phyloP scores from a whole-genome alignment of 2,797 vertebrate genomes.

The Pangasius sanitwongsei region DNA sequence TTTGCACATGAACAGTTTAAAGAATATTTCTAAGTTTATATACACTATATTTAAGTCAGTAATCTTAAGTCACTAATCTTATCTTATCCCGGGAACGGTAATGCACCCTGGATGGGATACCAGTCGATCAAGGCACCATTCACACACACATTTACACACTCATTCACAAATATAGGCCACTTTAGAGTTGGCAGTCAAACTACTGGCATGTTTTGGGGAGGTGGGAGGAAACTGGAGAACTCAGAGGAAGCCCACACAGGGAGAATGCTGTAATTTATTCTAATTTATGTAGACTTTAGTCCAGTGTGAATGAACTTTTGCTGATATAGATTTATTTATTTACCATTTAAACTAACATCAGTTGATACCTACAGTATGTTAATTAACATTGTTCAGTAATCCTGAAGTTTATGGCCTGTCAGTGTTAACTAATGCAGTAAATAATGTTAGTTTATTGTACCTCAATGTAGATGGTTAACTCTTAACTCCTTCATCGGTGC shows the following conservation, averaged over 20 bases:
- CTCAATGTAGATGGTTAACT: neutral
- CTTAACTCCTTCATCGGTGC: neutral
- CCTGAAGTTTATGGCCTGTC: neutral
- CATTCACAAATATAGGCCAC: neutral
- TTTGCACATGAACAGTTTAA: too few relatives aligned
- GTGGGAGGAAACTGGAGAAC: neutral
- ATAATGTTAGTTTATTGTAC: neutral
- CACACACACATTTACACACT: neutral
- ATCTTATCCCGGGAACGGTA: neutral
- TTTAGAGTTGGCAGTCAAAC: too few relatives aligned
- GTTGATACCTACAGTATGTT: neutral
- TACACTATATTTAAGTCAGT: neutral
- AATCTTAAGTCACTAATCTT: neutral
- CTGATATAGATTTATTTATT: neutral
- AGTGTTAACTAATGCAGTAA: neutral
- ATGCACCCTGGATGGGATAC: neutral
- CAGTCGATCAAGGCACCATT: neutral
- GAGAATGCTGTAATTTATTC: neutral
- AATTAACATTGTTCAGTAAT: neutral
- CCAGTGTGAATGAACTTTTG: neutral
- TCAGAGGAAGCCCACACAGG: neutral
- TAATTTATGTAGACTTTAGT: neutral
- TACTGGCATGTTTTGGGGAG: neutral
- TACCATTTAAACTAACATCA: neutral
- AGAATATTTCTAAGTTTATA: neutral